These are phyloP conservation scores for Drosophila dives DNA, from an alignment of 2,888 invertebrate species.

Conservation along the genomic window DNA sequence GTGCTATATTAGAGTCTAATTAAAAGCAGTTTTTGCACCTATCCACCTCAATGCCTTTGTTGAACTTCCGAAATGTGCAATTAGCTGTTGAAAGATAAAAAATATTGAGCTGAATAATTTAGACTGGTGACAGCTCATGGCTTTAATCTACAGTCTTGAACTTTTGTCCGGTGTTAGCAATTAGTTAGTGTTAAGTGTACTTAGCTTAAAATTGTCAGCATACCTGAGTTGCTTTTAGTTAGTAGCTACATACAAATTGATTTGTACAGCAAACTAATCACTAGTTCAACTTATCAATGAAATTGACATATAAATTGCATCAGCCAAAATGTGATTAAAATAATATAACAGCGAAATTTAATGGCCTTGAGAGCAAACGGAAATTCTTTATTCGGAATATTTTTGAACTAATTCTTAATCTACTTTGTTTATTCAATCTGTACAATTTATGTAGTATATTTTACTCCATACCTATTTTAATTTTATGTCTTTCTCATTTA, in stretches of 20 bases:
- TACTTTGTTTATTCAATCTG: not conserved
- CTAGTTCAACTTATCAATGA: conserved; percentile 41
- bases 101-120: conserved; percentile 44
- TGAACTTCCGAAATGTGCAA: conserved; percentile 71
- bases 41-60: conserved; percentile 45
- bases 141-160: conserved; percentile 48
- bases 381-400: conserved; percentile 13
- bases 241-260: conserved; percentile 18
- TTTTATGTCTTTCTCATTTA: not conserved
- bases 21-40: conserved; percentile 55
- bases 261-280: conserved; percentile 20
- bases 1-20: conserved; percentile 52
- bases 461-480: not conserved
- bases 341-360: conserved; percentile 41
- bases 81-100: conserved; percentile 38
- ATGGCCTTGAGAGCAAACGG: conserved; percentile 19
- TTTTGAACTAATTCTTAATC: not conserved
- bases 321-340: conserved; percentile 56
- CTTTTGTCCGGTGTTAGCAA: conserved; percentile 35
- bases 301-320: conserved; percentile 74
- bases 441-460: not conserved
- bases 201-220: conserved; percentile 40
- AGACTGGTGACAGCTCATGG: conserved; percentile 47
- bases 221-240: conserved; percentile 10
- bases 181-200: conserved; percentile 13